Base-by-base conservation (phyloP, 2,888 invertebrate genomes). In the Drosophila greeni region DNA sequence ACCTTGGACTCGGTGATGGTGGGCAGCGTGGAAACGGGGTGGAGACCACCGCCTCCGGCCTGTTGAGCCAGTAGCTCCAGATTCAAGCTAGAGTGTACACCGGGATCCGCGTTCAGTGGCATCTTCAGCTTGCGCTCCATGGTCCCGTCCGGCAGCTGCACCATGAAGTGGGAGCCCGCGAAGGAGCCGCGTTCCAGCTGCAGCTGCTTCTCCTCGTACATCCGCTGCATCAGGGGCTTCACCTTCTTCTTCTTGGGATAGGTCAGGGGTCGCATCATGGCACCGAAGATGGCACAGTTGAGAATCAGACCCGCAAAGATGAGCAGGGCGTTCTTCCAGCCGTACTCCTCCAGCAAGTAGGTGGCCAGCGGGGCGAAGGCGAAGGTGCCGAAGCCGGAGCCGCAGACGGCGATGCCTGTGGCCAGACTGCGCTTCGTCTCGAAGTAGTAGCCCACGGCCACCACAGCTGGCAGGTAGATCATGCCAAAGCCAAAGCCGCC, bases 381-480 rank as follows among this genome's bases (percentile, higher is more conserved):
- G 89, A 98, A 98, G 3, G 98, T 98, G 47, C 98, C 98, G 61
- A 96, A 93, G 4, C 98, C 98, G 0, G 97, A 97, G 8, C 98
- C 98, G 86, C 98, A 98, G 0, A 98, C 98, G 0, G 98, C 98
- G 62, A 96, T 95, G 55, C 94, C 98, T 53, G 98, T 98, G 48
- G 98, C 98, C 72, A 98, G 90, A 12, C 98, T 97, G 69, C 98
- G 92, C 82, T 96, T 95, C 47, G 97, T 95, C 90, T 98, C 98
- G 90, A 99, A 99, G 90, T 98, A 98, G 90, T 97, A 97, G 7
- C 97, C 97, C 26, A 98, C 98, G 56, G 96, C 96, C 12, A 98
- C 98, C 37, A 99, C 98, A 2, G 98, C 98, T 0, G 98, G 98
- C 47, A 99, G 91, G 89, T 97, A 97, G 84, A 97, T 96, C 90